A percentile compares a stretch with the other conserved stretches of the same genome.
Conservation (phyloP, 2,797 vertebrate genomes). For the Chaenodraco wilsoni region DNA sequence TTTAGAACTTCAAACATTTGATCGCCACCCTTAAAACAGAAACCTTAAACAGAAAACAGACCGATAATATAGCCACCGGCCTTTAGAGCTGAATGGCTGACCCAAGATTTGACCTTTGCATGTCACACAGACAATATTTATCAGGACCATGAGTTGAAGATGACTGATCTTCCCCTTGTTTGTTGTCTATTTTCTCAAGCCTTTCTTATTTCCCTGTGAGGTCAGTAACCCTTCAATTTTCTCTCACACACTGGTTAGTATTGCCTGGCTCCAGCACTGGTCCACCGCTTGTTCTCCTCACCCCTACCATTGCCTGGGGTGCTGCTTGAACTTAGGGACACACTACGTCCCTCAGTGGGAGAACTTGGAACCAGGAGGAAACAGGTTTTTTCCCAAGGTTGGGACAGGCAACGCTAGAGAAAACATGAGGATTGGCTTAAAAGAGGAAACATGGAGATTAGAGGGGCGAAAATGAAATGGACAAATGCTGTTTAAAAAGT, state of each 20-base stretch:
- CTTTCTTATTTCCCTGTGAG: constrained; percentile 76
- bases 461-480: constrained; percentile 42
- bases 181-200: constrained; percentile 83
- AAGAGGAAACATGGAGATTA: constrained; percentile 78
- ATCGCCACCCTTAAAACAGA: constrained; percentile 15
- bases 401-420: constrained; percentile 62
- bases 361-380: constrained; percentile 80
- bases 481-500: constrained; percentile 41
- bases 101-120: constrained; percentile 46
- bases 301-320: constrained; percentile 75
- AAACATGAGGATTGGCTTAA: constrained; percentile 78
- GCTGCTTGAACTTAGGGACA: constrained; percentile 82
- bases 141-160: constrained; percentile 55
- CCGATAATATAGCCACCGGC: constrained; percentile 36
- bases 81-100: constrained; percentile 28
- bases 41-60: constrained; percentile 34
- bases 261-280: constrained; percentile 57
- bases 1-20: constrained; percentile 25
- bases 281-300: constrained; percentile 72
- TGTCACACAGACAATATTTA: constrained; percentile 58
- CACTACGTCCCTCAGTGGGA: constrained; percentile 79
- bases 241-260: constrained; percentile 81
- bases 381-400: constrained; percentile 75
- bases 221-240: constrained; percentile 78
- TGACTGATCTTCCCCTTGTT: constrained; percentile 72